Evolutionary conservation across 2,797 vertebrate genomes (phyloP).

Genomic region (Danio tinwini): DNA sequence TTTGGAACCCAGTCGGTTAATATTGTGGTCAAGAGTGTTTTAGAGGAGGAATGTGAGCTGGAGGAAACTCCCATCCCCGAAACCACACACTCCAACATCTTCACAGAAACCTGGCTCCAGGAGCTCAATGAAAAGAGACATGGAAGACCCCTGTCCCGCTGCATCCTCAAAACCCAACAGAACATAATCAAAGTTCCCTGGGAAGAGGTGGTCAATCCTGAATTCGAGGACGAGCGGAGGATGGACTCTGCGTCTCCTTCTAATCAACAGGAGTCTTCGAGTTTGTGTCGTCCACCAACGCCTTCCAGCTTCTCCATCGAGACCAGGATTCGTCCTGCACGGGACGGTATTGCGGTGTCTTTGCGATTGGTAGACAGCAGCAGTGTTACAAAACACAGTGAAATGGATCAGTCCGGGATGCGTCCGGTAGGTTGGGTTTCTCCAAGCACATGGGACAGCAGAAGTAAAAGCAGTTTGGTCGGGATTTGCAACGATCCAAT

Average conservation of each 20-base stretch:
- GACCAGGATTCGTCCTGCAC: slow-evolving; percentile 80
- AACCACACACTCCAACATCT: slow-evolving; percentile 79
- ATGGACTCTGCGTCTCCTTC: slow-evolving; percentile 67
- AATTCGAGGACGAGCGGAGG: slow-evolving; percentile 75
- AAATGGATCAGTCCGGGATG: slow-evolving; percentile 70
- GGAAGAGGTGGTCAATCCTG: slow-evolving; percentile 82
- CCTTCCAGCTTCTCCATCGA: slow-evolving; percentile 72
- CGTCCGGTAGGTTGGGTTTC: slow-evolving; percentile 71
- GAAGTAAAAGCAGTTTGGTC: slow-evolving; percentile 69
- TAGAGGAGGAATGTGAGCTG: slow-evolving; percentile 71
- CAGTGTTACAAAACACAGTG: slow-evolving; percentile 67
- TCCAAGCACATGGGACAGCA: slow-evolving; percentile 75
- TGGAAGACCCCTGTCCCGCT: slow-evolving; percentile 76
- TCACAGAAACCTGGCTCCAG: slow-evolving; percentile 82
- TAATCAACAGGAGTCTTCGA: slow-evolving; percentile 36
- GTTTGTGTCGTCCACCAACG: slow-evolving; percentile 23
- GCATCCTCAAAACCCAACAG: slow-evolving; percentile 83
- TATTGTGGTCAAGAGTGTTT: slow-evolving; percentile 83
- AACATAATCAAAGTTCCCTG: slow-evolving; percentile 83
- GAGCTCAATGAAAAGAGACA: slow-evolving; percentile 76
- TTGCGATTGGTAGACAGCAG: slow-evolving; percentile 74
- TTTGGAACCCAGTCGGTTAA: slow-evolving; percentile 70
- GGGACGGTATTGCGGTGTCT: slow-evolving; percentile 81
- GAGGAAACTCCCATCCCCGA: slow-evolving; percentile 81
- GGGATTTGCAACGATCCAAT: slow-evolving; percentile 89